phyloP scores from a whole-genome alignment of 2,113 vertebrate genomes.

The Sander lucioperca region DNA sequence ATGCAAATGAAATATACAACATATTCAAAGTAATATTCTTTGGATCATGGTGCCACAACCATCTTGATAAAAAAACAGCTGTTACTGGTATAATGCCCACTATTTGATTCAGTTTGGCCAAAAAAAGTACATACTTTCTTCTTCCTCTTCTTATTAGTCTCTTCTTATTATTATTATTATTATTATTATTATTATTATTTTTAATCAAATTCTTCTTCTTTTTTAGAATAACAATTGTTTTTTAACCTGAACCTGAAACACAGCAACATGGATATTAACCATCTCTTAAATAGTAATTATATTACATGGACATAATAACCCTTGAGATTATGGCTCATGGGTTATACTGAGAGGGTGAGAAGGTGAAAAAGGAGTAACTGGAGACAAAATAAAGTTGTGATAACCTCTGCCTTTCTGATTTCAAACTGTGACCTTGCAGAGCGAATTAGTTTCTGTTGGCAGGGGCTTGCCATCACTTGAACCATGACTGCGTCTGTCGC shows the following conservation, averaged over 20 bases:
- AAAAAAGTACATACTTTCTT: neutral
- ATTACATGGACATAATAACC: neutral
- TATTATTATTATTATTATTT: neutral
- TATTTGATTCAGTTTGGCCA: neutral
- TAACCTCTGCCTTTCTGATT: neutral
- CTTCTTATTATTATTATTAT: neutral
- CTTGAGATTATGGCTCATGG: neutral
- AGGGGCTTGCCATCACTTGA: slow-evolving; percentile 68
- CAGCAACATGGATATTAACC: neutral
- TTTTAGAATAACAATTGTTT: neutral
- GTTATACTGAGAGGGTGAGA: neutral
- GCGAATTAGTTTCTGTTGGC: neutral
- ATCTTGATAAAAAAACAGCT: neutral
- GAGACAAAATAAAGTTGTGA: neutral
- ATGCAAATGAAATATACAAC: neutral
- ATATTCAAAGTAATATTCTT: neutral
- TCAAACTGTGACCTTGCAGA: slow-evolving; percentile 6
- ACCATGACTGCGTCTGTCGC: slow-evolving; percentile 25
- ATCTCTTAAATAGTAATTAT: neutral
- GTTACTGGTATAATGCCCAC: neutral
- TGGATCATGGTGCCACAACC: neutral
- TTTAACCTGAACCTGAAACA: neutral
- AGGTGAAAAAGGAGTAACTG: neutral
- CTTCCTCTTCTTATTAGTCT: no score
- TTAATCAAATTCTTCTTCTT: neutral